Conservation (phyloP, 2,888 invertebrate species). For the Epinotia nisella region DNA sequence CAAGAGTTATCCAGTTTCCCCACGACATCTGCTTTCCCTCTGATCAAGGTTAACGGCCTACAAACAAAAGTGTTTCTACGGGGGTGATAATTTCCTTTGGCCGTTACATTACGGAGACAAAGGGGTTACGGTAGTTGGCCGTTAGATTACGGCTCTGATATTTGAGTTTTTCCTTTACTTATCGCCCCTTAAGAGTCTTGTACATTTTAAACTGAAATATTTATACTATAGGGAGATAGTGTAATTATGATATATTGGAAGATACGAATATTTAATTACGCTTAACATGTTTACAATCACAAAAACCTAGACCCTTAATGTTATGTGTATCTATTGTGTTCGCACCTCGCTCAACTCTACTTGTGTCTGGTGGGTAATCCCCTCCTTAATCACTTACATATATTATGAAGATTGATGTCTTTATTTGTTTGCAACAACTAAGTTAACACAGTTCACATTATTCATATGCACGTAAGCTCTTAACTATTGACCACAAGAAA, state of each 20-base stretch:
- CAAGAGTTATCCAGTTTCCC: constrained; percentile 53
- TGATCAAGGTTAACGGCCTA: constrained; percentile 63
- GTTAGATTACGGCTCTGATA: background rate
- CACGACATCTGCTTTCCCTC: constrained; percentile 55
- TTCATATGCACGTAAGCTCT: no score
- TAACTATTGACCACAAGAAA: no score
- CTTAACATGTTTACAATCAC: background rate
- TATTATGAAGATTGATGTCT: constrained; percentile 40
- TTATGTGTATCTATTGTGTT: constrained; percentile 13
- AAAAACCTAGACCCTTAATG: background rate
- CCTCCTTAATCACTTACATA: constrained; percentile 26
- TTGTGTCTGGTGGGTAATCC: constrained; percentile 12
- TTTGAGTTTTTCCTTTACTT: background rate
- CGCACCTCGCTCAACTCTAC: background rate
- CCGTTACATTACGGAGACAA: constrained; percentile 47
- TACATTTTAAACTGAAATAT: background rate
- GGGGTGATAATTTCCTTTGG: constrained; percentile 52
- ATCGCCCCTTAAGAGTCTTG: background rate
- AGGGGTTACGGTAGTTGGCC: constrained; percentile 26
- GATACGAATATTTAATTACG: no score
- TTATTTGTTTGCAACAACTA: constrained; percentile 32
- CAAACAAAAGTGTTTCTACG: constrained; percentile 56
- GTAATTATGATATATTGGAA: no score
- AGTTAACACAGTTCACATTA: constrained; percentile 8
- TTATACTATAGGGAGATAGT: background rate